Percentiles rank a stretch among this genome's conserved stretches.
Evolutionary conservation across 2,113 vertebrate genomes (phyloP).

Genomic region (Labrus mixtus): DNA sequence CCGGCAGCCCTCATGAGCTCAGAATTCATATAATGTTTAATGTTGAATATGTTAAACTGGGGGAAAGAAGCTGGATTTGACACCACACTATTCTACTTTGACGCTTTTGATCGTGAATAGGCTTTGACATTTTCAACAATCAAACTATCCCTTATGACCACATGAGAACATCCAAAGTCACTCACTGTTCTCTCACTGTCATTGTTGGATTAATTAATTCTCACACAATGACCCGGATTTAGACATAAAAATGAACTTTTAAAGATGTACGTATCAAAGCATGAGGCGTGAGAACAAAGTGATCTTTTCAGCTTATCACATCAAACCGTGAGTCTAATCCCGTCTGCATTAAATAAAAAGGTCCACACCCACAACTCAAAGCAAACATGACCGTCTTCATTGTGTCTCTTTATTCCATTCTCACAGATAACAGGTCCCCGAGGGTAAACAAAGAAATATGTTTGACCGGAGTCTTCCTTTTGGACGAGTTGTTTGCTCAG

Average conservation of each 20-base stretch:
- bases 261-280: conserved; percentile 28
- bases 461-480: conserved; percentile 11
- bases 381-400: conserved; percentile 43
- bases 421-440: conserved; percentile 11
- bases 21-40: background rate
- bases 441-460: conserved; percentile 34
- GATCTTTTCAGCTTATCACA: background rate
- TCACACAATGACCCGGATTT: too few relatives aligned
- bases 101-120: too few relatives aligned
- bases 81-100: too few relatives aligned
- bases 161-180: background rate
- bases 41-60: too few relatives aligned
- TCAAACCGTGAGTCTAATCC: background rate
- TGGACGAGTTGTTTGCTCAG: conserved; percentile 24
- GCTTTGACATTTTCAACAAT: too few relatives aligned
- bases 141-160: background rate
- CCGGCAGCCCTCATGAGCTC: background rate
- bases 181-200: too few relatives aligned
- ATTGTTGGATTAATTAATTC: too few relatives aligned
- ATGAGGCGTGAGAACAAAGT: background rate
- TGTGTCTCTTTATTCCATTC: conserved; percentile 30
- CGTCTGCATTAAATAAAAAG: conserved; percentile 3
- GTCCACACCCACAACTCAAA: conserved; percentile 54
- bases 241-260: background rate
- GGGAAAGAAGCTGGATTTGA: too few relatives aligned